phyloP scores from a whole-genome alignment of 2,113 vertebrate species.

The Cephalopholis sonnerati region DNA sequence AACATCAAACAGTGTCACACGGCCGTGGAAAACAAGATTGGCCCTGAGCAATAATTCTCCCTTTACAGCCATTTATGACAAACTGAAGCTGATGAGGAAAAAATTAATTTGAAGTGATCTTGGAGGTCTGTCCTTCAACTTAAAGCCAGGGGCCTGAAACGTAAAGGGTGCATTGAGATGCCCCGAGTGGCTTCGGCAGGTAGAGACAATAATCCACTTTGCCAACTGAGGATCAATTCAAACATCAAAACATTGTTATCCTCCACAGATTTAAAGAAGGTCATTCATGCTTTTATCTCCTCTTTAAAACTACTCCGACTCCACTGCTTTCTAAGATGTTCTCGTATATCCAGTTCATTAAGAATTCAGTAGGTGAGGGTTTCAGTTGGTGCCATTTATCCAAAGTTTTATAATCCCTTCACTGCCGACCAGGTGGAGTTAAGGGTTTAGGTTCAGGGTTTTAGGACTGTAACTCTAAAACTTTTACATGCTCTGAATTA shows the following conservation, averaged over 20 bases:
- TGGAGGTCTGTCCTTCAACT: constrained; percentile 55
- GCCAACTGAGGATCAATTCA: constrained; percentile 25
- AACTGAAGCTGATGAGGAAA: constrained; percentile 48
- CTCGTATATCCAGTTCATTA: constrained; percentile 28
- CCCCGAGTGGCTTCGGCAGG: constrained; percentile 16
- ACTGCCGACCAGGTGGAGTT: background rate
- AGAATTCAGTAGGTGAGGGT: constrained; percentile 27
- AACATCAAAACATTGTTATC: constrained; percentile 36
- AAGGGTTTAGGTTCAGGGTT: background rate
- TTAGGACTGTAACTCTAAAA: background rate
- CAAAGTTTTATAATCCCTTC: constrained; percentile 23
- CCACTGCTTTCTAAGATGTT: constrained; percentile 4
- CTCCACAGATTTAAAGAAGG: constrained; percentile 40
- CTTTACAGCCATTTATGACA: constrained; percentile 60
- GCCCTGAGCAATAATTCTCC: constrained; percentile 61
- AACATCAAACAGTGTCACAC: constrained; percentile 44
- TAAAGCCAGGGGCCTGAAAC: constrained; percentile 13
- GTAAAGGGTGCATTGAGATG: constrained; percentile 6
- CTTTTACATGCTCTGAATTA: background rate
- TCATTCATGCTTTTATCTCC: constrained; percentile 34
- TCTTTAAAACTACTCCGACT: constrained; percentile 25
- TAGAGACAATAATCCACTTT: constrained; percentile 29
- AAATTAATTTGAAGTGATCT: constrained; percentile 48
- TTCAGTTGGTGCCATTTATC: constrained; percentile 45
- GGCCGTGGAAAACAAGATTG: constrained; percentile 53